These are phyloP conservation scores for Todiramphus saurophagus DNA, from an alignment of 2,113 vertebrate genomes.

Conservation along the genomic window DNA sequence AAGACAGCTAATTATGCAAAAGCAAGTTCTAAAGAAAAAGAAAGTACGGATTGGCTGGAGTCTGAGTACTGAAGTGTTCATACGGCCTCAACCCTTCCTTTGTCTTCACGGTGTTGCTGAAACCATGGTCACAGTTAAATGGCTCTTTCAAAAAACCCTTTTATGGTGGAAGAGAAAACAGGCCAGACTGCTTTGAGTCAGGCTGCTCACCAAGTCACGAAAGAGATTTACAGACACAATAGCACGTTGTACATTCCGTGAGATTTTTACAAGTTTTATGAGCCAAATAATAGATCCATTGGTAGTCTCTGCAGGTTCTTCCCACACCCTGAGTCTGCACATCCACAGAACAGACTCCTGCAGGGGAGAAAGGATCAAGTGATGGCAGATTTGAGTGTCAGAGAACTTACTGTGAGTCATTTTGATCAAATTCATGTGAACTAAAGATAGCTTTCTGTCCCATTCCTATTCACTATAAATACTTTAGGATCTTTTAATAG, in stretches of 20 bases:
- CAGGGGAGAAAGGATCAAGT: slow-evolving; percentile 26
- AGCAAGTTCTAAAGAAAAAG: slow-evolving; percentile 17
- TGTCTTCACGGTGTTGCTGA: slow-evolving; percentile 58
- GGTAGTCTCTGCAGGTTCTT: slow-evolving; percentile 62
- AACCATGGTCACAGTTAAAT: slow-evolving; percentile 80
- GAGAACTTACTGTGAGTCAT: neutral
- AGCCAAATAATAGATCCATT: slow-evolving; percentile 72
- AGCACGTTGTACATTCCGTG: slow-evolving; percentile 75
- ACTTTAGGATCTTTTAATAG: neutral
- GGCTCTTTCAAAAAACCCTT: slow-evolving; percentile 71
- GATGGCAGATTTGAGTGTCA: neutral
- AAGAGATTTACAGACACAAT: slow-evolving; percentile 83
- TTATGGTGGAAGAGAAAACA: slow-evolving; percentile 70
- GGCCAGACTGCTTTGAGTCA: slow-evolving; percentile 71
- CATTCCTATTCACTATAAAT: neutral
- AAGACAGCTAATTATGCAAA: slow-evolving; percentile 68
- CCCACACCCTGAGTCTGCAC: slow-evolving; percentile 58
- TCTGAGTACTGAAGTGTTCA: neutral
- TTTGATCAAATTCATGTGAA: neutral
- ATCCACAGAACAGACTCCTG: slow-evolving; percentile 33
- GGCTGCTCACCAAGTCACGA: slow-evolving; percentile 74
- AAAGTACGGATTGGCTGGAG: slow-evolving; percentile 22
- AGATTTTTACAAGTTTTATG: slow-evolving; percentile 74
- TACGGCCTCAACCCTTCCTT: slow-evolving; percentile 56
- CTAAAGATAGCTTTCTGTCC: neutral